Base-by-base conservation (phyloP, 2,888 invertebrate species). In the Trissolcus japonicus region DNA sequence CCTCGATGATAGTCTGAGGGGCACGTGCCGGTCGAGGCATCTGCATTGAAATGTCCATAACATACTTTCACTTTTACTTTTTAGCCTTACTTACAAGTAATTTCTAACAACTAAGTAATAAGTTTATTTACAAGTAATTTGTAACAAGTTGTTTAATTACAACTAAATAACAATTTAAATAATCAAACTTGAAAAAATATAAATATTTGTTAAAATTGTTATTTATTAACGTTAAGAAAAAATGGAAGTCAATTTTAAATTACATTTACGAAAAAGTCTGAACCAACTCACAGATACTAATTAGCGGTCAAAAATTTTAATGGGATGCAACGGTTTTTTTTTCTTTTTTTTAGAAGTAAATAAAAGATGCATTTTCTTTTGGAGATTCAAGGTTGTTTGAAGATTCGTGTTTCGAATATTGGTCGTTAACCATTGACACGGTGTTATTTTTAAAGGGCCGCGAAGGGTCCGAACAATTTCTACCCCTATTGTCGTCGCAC, bases 21-120 rank as follows among this genome's bases (percentile, higher is more conserved):
- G 50, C 87, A 87, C 87, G 87, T 84, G 87, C 83, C 86, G 75
- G 57, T 73, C 55, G 60, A 71, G 57, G 81, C 87, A 87, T 87
- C 87, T 87, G 87, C 83, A 76, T 76, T 54, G 79, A 17, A 82
- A 65, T 71, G 25, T 17, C 14, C 40, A 21, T 21, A 46, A 53
- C 35, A 61, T 55, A 19, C 29, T 61, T 55, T 54, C 35, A 46
- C 40, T 51, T 21, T n/a, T 55, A 2, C 55, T 16, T 7, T 2
- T 40, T 40, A 1, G 16, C 1, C 14, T 14, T 14, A 7, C 19
- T 9, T 7, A 4, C 14, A 46, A 41, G 1, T 13, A 41, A n/a
- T n/a, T n/a, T n/a, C n/a, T n/a, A n/a, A n/a, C n/a, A n/a, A n/a
- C n/a, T n/a, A n/a, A n/a, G n/a, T n/a, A n/a, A n/a, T n/a, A n/a